phyloP scores from a whole-genome alignment of 2,888 invertebrate species.

The Lagria hirta region DNA sequence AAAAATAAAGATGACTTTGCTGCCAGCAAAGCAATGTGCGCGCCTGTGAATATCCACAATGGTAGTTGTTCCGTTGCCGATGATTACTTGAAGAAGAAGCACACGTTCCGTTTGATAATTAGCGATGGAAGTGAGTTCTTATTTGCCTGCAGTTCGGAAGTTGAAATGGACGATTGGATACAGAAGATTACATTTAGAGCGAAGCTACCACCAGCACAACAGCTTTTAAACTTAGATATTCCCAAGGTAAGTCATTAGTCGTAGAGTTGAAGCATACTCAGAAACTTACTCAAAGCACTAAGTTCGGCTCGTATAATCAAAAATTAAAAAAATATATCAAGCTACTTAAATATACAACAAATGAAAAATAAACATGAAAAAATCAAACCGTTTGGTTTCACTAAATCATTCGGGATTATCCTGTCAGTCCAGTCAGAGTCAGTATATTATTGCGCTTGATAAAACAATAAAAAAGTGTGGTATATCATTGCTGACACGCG shows the following conservation, averaged over 20 bases:
- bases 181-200: conserved; percentile 94
- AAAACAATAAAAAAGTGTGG: no score
- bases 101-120: conserved; percentile 85
- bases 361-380: no score
- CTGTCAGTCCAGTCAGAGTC: no score
- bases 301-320: no score
- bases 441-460: no score
- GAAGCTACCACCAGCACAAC: conserved; percentile 83
- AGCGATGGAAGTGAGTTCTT: conserved; percentile 93
- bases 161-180: conserved; percentile 86
- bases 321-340: no score
- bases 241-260: conserved; percentile 46
- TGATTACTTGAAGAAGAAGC: conserved; percentile 93
- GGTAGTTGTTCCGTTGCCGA: conserved; percentile 84
- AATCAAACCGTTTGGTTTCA: no score
- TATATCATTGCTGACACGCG: no score
- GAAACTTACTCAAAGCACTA: no score
- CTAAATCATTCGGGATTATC: no score
- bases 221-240: conserved; percentile 79
- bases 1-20: conserved; percentile 90
- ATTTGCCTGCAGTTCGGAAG: conserved; percentile 74
- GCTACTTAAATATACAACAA: no score
- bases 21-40: conserved; percentile 83
- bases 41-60: conserved; percentile 77
- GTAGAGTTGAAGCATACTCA: no score